Conservation (phyloP, 64 coral and sea anemone species). For the Dendrophyllia cribrosa region DNA sequence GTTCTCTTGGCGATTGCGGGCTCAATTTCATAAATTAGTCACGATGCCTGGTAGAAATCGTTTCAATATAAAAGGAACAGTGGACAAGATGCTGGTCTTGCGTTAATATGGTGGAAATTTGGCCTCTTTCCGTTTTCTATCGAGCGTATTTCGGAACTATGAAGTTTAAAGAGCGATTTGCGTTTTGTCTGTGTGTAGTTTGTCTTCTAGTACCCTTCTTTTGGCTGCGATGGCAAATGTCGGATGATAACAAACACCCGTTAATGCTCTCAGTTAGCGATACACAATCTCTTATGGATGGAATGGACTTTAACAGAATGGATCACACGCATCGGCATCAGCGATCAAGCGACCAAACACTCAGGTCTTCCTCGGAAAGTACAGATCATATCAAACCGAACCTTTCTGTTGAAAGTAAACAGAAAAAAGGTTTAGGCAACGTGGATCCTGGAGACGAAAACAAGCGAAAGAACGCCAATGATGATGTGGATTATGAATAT, state of each 20-base stretch:
- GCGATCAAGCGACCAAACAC: not conserved
- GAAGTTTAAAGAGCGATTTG: conserved; percentile 86
- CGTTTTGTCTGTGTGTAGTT: conserved; percentile 60
- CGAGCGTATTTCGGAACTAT: conserved; percentile 63
- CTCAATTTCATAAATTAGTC: conserved; percentile 8
- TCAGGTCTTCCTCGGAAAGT: not conserved
- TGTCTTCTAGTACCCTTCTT: conserved; percentile 68
- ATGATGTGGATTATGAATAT: conserved; percentile 76
- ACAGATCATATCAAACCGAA: not conserved
- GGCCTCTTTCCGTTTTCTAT: conserved; percentile 38
- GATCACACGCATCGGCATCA: conserved; percentile 56
- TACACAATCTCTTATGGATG: conserved; percentile 44
- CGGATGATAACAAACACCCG: conserved; percentile 40
- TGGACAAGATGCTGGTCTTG: conserved; percentile 38
- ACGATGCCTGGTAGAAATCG: conserved; percentile 11
- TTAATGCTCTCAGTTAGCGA: conserved; percentile 6
- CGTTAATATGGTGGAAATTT: conserved; percentile 45
- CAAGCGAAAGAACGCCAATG: not conserved
- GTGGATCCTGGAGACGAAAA: conserved; percentile 14
- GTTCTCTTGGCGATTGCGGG: not conserved
- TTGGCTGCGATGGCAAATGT: conserved; percentile 65
- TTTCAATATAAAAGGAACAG: conserved; percentile 1
- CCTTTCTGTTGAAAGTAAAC: not conserved
- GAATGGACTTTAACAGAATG: conserved; percentile 70
- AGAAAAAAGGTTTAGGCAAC: not conserved